Conservation (phyloP, 2,888 invertebrate genomes). For the Odontomyia ornata region DNA sequence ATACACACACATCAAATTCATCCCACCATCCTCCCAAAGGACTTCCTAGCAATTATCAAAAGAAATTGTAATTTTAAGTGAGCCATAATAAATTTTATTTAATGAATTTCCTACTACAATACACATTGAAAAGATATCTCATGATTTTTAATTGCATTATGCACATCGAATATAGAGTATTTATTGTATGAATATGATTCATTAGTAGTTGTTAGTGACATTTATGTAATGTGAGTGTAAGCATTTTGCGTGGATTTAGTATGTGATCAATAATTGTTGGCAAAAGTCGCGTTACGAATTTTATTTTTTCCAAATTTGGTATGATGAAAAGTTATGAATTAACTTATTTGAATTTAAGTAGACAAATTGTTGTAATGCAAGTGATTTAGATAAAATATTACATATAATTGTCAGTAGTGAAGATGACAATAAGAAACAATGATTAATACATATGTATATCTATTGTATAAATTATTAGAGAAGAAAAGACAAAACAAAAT, state of each 20-base stretch:
- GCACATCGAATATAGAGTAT: constrained; percentile 30
- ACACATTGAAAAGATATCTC: neutral
- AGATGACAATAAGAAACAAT: too few relatives aligned
- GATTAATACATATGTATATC: too few relatives aligned
- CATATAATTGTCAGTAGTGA: neutral
- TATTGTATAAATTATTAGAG: too few relatives aligned
- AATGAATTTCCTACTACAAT: too few relatives aligned
- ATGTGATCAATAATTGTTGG: neutral
- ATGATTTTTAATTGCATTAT: constrained; percentile 6
- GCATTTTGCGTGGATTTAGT: neutral
- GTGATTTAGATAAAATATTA: neutral
- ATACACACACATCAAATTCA: too few relatives aligned
- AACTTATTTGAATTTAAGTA: constrained; percentile 4
- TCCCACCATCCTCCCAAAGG: too few relatives aligned
- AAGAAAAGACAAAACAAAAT: too few relatives aligned
- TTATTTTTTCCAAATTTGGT: neutral
- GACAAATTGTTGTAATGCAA: neutral
- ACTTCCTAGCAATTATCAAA: too few relatives aligned
- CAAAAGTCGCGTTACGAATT: neutral
- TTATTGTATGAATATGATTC: constrained; percentile 15
- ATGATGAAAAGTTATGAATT: neutral
- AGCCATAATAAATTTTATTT: too few relatives aligned
- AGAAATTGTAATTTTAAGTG: too few relatives aligned
- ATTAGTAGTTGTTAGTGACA: neutral
- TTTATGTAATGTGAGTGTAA: neutral